These are phyloP conservation scores for Pantherophis alleghaniensis DNA, from an alignment of 2,797 vertebrate species.

Conservation along the genomic window DNA sequence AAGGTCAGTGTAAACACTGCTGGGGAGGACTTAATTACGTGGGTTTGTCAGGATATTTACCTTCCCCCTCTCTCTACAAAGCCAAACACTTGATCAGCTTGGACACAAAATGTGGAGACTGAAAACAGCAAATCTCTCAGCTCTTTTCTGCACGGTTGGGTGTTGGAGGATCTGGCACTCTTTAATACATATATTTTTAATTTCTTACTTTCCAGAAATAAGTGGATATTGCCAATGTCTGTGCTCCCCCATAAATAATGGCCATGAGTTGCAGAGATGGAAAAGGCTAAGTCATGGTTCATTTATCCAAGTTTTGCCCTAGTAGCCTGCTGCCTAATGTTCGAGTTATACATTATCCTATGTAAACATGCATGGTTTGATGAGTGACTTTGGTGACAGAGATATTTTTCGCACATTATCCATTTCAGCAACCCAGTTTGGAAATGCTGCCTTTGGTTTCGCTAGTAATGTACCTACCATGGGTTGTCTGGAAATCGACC, in stretches of 20 bases:
- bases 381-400: neutral
- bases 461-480: neutral
- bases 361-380: neutral
- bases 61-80: neutral
- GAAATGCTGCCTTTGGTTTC: neutral
- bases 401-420: neutral
- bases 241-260: neutral
- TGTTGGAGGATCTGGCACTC: neutral
- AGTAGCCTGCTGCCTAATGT: neutral
- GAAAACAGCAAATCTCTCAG: neutral
- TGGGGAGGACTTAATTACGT: neutral
- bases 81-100: neutral
- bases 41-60: conserved; percentile 16
- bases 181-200: neutral
- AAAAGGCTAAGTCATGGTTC: neutral
- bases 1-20: neutral
- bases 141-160: neutral
- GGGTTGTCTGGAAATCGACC: neutral
- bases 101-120: neutral
- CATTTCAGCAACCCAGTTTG: neutral
- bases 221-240: neutral
- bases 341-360: neutral
- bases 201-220: neutral
- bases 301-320: neutral
- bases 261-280: neutral